Evolutionary conservation across 2,888 invertebrate species (phyloP).

Genomic region (Ectropis crepuscularia): DNA sequence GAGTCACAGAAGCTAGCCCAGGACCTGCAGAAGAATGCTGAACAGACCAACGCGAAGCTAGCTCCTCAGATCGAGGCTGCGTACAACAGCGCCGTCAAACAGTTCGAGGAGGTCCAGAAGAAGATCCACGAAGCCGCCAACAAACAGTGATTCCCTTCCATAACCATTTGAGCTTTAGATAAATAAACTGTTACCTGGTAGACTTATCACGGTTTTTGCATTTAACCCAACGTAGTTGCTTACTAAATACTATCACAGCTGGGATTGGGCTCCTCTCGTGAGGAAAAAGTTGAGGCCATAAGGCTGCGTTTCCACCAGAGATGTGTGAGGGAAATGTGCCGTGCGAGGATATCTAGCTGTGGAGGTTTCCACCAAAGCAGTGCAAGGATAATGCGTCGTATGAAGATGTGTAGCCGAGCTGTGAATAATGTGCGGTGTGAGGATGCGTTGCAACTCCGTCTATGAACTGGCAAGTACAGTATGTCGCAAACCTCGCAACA

Average conservation of each 20-base stretch:
- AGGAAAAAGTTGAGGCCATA: no score
- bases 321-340: no score
- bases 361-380: no score
- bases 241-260: background rate
- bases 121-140: slow-evolving; percentile 73
- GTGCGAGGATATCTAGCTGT: no score
- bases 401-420: no score
- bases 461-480: no score
- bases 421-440: no score
- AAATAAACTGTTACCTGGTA: slow-evolving; percentile 14
- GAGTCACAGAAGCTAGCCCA: slow-evolving; percentile 71
- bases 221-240: background rate
- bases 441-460: no score
- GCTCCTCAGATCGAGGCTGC: slow-evolving; percentile 72
- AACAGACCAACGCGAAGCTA: slow-evolving; percentile 70
- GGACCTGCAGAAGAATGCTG: slow-evolving; percentile 64
- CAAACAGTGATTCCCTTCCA: slow-evolving; percentile 61
- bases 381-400: no score
- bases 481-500: no score
- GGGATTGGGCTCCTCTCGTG: no score
- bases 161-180: background rate
- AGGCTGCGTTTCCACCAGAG: no score
- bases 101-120: slow-evolving; percentile 67
- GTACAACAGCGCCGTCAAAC: slow-evolving; percentile 72
- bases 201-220: background rate